Conservation (phyloP, 1,140 invertebrate species). For the Drosophila mayri region DNA sequence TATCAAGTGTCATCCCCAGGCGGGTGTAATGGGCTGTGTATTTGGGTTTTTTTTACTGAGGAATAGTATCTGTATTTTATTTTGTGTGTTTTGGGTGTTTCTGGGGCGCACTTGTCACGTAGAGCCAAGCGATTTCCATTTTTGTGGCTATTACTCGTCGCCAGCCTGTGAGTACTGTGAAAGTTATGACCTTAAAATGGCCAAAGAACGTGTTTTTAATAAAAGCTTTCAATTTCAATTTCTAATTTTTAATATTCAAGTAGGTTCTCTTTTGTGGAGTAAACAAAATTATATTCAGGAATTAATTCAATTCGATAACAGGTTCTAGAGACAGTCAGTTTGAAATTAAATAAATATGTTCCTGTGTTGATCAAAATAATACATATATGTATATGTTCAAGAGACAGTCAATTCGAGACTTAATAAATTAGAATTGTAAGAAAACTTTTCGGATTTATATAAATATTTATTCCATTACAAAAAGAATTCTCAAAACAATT, state of each 20-base stretch:
- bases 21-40: slow-evolving; percentile 35
- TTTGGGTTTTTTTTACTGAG: slow-evolving; percentile 4
- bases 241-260: slow-evolving; percentile 12
- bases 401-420: not conserved
- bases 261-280: not conserved
- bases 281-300: not conserved
- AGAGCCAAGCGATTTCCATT: slow-evolving; percentile 61
- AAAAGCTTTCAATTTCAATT: slow-evolving; percentile 35
- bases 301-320: not conserved
- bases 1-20: slow-evolving; percentile 32
- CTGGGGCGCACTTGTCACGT: slow-evolving; percentile 63
- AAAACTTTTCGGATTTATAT: slow-evolving; percentile 18
- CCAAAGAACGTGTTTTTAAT: slow-evolving; percentile 36
- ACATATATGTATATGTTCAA: not conserved
- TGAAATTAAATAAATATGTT: not conserved
- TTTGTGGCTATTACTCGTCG: slow-evolving; percentile 27
- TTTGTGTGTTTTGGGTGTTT: slow-evolving; percentile 58
- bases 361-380: not conserved
- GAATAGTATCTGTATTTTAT: slow-evolving; percentile 8
- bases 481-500: not conserved
- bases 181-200: slow-evolving; percentile 69
- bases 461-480: not conserved
- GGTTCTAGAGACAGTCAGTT: not conserved
- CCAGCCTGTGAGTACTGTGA: slow-evolving; percentile 48
- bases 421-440: no score